Conservation (phyloP, 2,888 invertebrate genomes). For the Meganola albula region DNA sequence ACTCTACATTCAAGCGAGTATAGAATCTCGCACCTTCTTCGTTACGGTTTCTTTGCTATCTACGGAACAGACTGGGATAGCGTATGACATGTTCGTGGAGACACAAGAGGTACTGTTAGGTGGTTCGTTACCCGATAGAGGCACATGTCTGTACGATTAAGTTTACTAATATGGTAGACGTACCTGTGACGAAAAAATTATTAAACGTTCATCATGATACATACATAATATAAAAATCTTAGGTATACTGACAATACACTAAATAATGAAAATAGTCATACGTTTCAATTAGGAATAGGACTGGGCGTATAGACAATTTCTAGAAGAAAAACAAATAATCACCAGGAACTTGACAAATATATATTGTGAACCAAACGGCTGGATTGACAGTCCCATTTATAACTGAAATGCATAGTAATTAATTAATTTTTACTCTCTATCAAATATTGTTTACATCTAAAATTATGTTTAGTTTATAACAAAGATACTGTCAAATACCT, state of each 20-base stretch:
- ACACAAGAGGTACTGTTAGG: constrained; percentile 36
- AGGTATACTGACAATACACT: constrained; percentile 10
- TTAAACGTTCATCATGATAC: constrained; percentile 34
- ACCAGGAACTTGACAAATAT: too few relatives aligned
- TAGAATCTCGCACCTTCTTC: constrained; percentile 42
- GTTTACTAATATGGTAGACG: constrained; percentile 44
- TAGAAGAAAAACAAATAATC: too few relatives aligned
- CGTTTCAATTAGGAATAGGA: constrained; percentile 6
- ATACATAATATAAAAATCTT: constrained; percentile 9
- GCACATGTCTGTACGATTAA: constrained; percentile 37
- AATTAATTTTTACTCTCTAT: too few relatives aligned
- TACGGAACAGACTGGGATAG: constrained; percentile 32
- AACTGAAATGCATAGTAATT: too few relatives aligned
- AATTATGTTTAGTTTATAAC: constrained; percentile 8
- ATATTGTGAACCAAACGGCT: too few relatives aligned
- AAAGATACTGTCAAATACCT: constrained; percentile 28
- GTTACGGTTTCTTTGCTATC: constrained; percentile 27
- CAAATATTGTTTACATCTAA: too few relatives aligned
- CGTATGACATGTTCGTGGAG: constrained; percentile 36
- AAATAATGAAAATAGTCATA: constrained; percentile 12
- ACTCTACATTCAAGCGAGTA: constrained; percentile 43
- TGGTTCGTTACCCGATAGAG: constrained; percentile 35
- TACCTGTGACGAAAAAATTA: constrained; percentile 64
- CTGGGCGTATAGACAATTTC: too few relatives aligned
- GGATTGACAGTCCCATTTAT: too few relatives aligned